A percentile compares a stretch with the other conserved stretches of the same genome.
These are phyloP conservation scores for Drosophila ficusphila DNA, from an alignment of 1,140 invertebrate species.

Conservation along the genomic window DNA sequence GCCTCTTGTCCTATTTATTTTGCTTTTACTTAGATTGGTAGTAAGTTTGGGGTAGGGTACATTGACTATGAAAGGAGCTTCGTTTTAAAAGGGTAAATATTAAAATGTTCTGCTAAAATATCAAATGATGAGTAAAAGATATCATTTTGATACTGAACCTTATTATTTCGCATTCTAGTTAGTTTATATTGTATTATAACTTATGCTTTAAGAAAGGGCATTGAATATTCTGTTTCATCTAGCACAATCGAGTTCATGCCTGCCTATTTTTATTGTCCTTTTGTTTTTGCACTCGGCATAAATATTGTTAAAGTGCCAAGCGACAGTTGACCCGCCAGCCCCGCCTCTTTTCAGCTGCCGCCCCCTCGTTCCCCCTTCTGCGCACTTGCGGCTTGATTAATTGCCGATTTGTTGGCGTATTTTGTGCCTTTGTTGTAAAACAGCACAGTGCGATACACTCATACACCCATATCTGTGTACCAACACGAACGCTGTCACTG, in stretches of 20 bases:
- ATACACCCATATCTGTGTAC: slow-evolving; percentile 13
- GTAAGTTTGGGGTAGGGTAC: background rate
- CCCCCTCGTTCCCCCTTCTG: background rate
- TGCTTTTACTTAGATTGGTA: slow-evolving; percentile 22
- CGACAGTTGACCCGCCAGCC: slow-evolving; percentile 43
- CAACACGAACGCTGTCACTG: slow-evolving; percentile 56
- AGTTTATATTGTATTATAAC: too few relatives aligned
- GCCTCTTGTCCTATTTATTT: slow-evolving; percentile 19
- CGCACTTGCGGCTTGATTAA: slow-evolving; percentile 68
- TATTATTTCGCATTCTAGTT: too few relatives aligned
- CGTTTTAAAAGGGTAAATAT: background rate
- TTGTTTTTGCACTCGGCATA: slow-evolving; percentile 62
- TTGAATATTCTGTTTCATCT: background rate
- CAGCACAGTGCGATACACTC: slow-evolving; percentile 12
- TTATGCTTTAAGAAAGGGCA: background rate
- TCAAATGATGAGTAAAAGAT: too few relatives aligned
- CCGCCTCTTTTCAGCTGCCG: background rate
- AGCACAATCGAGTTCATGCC: background rate
- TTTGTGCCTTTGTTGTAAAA: slow-evolving; percentile 67
- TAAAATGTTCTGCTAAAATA: too few relatives aligned
- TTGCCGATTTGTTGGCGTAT: slow-evolving; percentile 80
- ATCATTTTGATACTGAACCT: too few relatives aligned
- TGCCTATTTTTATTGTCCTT: slow-evolving; percentile 46
- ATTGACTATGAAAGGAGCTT: background rate
- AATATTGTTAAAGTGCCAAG: slow-evolving; percentile 78